Conservation (phyloP, 2,797 vertebrate species). For the Mormyrops boulengeri region DNA sequence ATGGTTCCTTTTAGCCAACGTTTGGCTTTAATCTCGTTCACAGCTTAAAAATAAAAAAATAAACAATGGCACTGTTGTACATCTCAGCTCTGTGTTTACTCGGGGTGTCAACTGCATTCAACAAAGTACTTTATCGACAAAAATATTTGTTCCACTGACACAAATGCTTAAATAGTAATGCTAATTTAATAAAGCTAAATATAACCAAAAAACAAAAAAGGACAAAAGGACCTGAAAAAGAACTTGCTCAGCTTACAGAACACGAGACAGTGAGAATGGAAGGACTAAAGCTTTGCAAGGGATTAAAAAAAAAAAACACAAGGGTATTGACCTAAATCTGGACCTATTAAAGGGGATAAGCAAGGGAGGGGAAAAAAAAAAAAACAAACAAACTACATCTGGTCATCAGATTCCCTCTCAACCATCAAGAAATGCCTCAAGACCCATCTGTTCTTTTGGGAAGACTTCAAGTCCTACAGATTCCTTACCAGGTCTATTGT, state of each 20-base stretch:
- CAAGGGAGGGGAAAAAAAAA: conserved; percentile 27
- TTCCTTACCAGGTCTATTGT: neutral
- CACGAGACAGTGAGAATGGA: conserved; percentile 26
- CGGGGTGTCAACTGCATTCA: neutral
- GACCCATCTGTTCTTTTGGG: neutral
- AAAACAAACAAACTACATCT: neutral
- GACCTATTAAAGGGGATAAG: conserved; percentile 42
- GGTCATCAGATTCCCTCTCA: neutral
- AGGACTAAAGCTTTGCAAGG: conserved; percentile 10
- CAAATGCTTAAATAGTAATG: neutral
- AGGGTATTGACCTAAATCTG: conserved; percentile 44
- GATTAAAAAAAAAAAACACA: conserved; percentile 15
- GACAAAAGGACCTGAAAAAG: conserved; percentile 21
- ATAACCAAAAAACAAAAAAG: neutral
- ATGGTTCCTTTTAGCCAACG: neutral
- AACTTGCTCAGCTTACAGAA: conserved; percentile 41
- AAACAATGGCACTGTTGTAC: neutral
- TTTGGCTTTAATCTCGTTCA: neutral
- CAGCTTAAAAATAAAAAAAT: neutral
- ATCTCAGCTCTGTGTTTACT: neutral
- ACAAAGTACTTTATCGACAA: neutral
- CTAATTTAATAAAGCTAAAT: neutral
- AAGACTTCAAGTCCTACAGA: neutral
- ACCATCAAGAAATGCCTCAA: neutral
- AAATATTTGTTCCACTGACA: neutral